Evolutionary conservation across 92 coral and sea anemone genomes (phyloP).

Genomic region (Palythoa grandiflora): DNA sequence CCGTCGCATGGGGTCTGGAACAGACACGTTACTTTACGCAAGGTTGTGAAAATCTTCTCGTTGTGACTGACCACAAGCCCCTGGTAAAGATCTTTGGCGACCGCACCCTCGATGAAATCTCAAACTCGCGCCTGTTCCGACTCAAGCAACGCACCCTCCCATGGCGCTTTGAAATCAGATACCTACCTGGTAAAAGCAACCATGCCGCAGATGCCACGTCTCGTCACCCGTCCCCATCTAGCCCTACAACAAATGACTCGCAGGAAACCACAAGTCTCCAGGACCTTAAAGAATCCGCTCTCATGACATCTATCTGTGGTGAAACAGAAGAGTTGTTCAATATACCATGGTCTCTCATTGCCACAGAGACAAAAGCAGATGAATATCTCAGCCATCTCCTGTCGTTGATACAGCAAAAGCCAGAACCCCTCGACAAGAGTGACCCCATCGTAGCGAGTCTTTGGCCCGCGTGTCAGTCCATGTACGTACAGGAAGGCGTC

Average conservation of each 20-base stretch:
- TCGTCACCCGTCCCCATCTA: too few relatives aligned
- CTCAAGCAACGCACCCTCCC: too few relatives aligned
- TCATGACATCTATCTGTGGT: neutral
- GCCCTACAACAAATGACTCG: too few relatives aligned
- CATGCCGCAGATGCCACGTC: too few relatives aligned
- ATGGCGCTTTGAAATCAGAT: neutral
- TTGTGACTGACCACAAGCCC: too few relatives aligned
- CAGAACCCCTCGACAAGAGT: constrained; percentile 24
- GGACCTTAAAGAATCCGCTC: constrained; percentile 11
- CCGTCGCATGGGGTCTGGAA: too few relatives aligned
- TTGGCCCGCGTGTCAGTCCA: too few relatives aligned
- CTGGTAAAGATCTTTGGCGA: neutral
- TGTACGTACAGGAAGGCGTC: too few relatives aligned
- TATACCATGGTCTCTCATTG: too few relatives aligned
- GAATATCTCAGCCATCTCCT: constrained; percentile 31
- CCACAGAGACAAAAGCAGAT: too few relatives aligned
- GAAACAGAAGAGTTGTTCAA: neutral
- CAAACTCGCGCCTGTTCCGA: constrained; percentile 13
- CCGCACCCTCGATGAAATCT: neutral
- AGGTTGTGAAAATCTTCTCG: too few relatives aligned
- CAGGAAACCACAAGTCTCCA: neutral
- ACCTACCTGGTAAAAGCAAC: neutral
- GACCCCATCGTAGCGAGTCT: neutral
- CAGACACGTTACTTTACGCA: too few relatives aligned
- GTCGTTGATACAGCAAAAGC: constrained; percentile 9